A percentile compares a stretch with the other conserved stretches of the same genome.
Conservation (phyloP, 2,888 invertebrate species). For the Petrophora chlorosata region DNA sequence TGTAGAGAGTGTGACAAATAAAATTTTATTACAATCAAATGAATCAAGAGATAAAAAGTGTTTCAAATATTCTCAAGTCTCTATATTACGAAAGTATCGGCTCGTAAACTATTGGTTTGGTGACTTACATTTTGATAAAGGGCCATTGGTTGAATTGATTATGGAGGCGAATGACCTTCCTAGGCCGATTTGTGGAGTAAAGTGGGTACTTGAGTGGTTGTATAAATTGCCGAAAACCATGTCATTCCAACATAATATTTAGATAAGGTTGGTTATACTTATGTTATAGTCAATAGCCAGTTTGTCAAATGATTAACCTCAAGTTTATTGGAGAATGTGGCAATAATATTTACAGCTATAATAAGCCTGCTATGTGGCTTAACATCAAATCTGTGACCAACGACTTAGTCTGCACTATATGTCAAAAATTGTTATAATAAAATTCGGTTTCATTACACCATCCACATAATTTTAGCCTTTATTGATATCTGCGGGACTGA, state of each 20-base stretch:
- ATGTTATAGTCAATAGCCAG: constrained; percentile 12
- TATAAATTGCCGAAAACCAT: constrained; percentile 29
- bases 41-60: constrained; percentile 45
- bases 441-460: no score
- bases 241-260: constrained; percentile 27
- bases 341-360: constrained; percentile 19
- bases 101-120: constrained; percentile 28
- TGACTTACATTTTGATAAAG: constrained; percentile 35
- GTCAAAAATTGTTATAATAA: no score
- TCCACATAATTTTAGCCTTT: no score
- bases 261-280: constrained; percentile 17
- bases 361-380: constrained; percentile 4
- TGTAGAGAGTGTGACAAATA: constrained; percentile 56
- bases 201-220: constrained; percentile 27
- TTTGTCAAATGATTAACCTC: constrained; percentile 18
- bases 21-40: constrained; percentile 57
- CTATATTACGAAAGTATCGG: constrained; percentile 41
- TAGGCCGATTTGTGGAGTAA: constrained; percentile 30
- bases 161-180: constrained; percentile 30
- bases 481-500: no score
- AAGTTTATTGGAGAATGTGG: constrained; percentile 20
- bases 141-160: constrained; percentile 32
- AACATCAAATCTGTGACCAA: no score
- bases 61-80: constrained; percentile 35
- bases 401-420: no score